Percentiles rank a stretch among this genome's conserved stretches.
Evolutionary conservation across 2,113 vertebrate species (phyloP).

Genomic region (Okapia johnstoni): DNA sequence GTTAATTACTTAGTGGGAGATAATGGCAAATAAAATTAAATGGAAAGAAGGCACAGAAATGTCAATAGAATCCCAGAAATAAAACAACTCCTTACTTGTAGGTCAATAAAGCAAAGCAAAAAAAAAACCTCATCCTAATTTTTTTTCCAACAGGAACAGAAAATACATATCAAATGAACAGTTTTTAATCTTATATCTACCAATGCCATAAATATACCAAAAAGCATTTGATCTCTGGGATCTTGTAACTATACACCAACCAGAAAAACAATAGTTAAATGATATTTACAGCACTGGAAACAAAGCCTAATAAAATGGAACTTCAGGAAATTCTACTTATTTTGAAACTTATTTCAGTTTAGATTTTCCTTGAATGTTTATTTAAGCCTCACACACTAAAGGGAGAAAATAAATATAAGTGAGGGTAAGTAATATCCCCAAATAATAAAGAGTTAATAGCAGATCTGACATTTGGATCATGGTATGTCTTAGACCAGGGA

Average conservation of each 20-base stretch:
- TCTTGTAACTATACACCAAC: background rate
- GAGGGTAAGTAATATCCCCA: background rate
- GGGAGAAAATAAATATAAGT: background rate
- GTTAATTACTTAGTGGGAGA: slow-evolving; percentile 52
- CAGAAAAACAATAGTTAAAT: background rate
- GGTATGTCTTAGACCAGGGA: background rate
- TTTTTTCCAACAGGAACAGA: background rate
- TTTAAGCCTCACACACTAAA: background rate
- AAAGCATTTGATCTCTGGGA: background rate
- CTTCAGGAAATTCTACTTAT: background rate
- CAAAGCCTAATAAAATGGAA: background rate
- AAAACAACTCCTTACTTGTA: slow-evolving; percentile 32
- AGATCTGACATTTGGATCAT: background rate
- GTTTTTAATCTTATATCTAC: background rate
- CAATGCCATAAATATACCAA: background rate
- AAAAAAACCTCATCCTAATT: background rate
- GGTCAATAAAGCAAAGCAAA: background rate
- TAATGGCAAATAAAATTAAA: slow-evolving; percentile 62
- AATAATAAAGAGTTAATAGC: background rate
- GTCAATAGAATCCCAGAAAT: slow-evolving; percentile 31
- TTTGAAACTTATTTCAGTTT: background rate
- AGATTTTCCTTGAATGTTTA: background rate
- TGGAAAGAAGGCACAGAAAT: slow-evolving; percentile 24
- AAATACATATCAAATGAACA: background rate
- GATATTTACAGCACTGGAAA: background rate